phyloP scores from a whole-genome alignment of 2,113 vertebrate genomes.

The Dicaeum eximium region DNA sequence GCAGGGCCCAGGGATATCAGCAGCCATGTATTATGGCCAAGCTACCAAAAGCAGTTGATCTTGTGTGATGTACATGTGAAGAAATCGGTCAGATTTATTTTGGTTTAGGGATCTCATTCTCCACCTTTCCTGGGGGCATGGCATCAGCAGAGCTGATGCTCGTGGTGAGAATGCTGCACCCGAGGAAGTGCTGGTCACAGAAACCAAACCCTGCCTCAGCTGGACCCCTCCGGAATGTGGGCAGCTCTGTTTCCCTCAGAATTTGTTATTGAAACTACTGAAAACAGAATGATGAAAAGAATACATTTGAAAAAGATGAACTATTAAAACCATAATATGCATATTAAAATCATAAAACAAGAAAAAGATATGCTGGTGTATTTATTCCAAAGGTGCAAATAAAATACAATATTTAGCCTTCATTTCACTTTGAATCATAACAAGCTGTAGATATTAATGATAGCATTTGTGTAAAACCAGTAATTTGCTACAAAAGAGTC shows the following conservation, averaged over 20 bases:
- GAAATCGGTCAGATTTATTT: neutral
- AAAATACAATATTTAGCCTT: neutral
- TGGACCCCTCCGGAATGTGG: accelerated
- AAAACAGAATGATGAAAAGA: neutral
- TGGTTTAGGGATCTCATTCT: neutral
- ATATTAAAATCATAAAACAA: neutral
- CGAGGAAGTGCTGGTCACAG: accelerated
- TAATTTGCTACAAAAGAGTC: conserved; percentile 43
- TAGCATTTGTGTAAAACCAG: conserved; percentile 51
- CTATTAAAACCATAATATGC: neutral
- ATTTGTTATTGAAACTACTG: neutral
- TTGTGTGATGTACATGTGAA: neutral
- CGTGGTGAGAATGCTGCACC: neutral
- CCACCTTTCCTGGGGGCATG: neutral
- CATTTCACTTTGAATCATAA: conserved; percentile 15
- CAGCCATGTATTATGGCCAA: accelerated
- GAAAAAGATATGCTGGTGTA: neutral
- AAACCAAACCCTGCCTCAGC: neutral
- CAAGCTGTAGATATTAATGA: conserved; percentile 38
- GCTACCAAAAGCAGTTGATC: neutral
- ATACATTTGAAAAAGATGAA: neutral
- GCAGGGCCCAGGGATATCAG: neutral
- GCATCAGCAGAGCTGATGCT: neutral
- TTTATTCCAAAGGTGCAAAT: neutral
- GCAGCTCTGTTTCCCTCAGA: neutral